Evolutionary conservation across 1,140 invertebrate genomes (phyloP).

Genomic region (Calosoma granatense): DNA sequence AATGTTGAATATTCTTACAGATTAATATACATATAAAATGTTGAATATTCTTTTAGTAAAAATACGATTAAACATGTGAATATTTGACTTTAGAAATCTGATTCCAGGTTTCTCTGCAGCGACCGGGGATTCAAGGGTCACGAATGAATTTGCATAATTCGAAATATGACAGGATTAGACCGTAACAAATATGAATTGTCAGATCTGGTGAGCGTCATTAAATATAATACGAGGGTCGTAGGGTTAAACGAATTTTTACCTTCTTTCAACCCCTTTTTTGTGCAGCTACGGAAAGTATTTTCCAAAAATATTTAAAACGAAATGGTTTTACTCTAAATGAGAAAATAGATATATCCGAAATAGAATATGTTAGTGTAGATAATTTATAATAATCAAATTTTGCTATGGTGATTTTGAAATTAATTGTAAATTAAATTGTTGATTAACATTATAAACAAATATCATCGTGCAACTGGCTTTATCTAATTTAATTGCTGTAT

Average conservation of each 20-base stretch:
- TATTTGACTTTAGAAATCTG: no score
- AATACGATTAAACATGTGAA: no score
- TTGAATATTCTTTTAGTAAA: no score
- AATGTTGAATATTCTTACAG: no score
- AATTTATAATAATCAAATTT: background rate
- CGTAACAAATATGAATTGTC: background rate
- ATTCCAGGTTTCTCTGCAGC: no score
- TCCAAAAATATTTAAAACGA: background rate
- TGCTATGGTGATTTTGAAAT: background rate
- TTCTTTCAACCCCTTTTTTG: no score
- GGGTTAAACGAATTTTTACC: background rate
- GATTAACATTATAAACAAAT: no score
- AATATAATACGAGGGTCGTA: background rate
- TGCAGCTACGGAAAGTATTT: background rate
- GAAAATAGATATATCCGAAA: background rate
- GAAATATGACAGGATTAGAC: background rate
- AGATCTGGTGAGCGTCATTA: background rate
- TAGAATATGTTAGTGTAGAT: background rate
- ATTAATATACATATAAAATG: no score
- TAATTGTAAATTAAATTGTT: background rate
- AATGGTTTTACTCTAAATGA: background rate
- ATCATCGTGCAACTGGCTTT: no score
- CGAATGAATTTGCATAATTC: background rate
- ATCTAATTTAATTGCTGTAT: no score
- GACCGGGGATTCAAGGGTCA: background rate